Conservation (phyloP, 1,140 invertebrate genomes). For the Listronotus oregonensis region DNA sequence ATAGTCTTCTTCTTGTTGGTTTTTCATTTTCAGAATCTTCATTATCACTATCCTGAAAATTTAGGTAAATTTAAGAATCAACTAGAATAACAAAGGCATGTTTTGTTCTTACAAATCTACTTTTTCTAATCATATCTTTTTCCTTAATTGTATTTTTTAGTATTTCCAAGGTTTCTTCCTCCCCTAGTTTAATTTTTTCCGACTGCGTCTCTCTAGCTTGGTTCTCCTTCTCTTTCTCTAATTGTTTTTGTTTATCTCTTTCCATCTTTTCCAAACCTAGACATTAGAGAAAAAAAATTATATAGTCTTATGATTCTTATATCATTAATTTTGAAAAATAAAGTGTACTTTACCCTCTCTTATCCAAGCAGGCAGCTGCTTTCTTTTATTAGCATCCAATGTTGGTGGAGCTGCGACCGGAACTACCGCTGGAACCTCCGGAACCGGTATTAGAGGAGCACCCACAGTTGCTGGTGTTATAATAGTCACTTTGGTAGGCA, state of each 20-base stretch:
- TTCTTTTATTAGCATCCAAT: slow-evolving; percentile 85
- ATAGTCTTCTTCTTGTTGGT: slow-evolving; percentile 29
- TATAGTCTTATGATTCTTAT: too few relatives aligned
- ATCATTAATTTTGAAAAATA: too few relatives aligned
- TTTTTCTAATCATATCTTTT: slow-evolving; percentile 62
- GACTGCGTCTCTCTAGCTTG: slow-evolving; percentile 66
- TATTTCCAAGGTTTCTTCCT: slow-evolving; percentile 66
- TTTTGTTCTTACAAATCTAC: slow-evolving; percentile 77
- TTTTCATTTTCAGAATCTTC: slow-evolving; percentile 48
- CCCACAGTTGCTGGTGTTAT: slow-evolving; percentile 18
- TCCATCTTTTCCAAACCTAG: slow-evolving; percentile 94
- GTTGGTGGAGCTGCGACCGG: slow-evolving; percentile 52
- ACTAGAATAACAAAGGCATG: background rate
- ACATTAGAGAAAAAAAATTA: slow-evolving; percentile 10
- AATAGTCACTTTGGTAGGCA: slow-evolving; percentile 43
- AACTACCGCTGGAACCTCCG: slow-evolving; percentile 30
- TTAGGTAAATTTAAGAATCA: background rate
- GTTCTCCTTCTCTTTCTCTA: slow-evolving; percentile 76
- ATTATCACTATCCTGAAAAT: slow-evolving; percentile 52
- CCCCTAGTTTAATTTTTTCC: slow-evolving; percentile 68
- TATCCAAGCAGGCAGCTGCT: slow-evolving; percentile 94
- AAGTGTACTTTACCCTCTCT: slow-evolving; percentile 67
- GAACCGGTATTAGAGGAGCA: slow-evolving; percentile 42
- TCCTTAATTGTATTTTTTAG: slow-evolving; percentile 56
- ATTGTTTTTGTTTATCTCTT: slow-evolving; percentile 87